Conservation (phyloP, 1,140 invertebrate species). For the Harpegnathos saltator region DNA sequence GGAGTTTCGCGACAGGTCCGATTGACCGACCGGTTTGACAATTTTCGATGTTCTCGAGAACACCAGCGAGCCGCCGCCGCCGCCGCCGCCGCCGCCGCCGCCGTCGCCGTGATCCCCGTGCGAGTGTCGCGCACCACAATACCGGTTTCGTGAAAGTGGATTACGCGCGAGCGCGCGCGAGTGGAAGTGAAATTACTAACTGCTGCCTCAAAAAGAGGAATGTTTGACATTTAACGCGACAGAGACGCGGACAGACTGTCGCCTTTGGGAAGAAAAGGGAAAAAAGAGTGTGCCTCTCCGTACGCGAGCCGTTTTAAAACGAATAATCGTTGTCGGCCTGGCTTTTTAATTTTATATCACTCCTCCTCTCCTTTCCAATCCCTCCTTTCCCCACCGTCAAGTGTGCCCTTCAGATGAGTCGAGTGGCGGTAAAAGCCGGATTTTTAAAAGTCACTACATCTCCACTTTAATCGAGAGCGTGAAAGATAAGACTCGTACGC, state of each 20-base stretch:
- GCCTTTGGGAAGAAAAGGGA: constrained; percentile 4
- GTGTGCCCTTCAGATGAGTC: too few relatives aligned
- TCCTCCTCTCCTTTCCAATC: not conserved
- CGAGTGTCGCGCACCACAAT: constrained; percentile 14
- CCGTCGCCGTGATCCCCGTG: not conserved
- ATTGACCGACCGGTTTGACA: constrained; percentile 39
- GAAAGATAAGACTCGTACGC: too few relatives aligned
- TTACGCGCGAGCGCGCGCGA: constrained; percentile 26
- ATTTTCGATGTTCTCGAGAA: constrained; percentile 20
- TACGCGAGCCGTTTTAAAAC: not conserved
- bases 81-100: too few relatives aligned
- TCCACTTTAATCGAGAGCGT: constrained; percentile 1
- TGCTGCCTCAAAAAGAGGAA: constrained; percentile 38
- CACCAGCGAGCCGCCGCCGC: too few relatives aligned
- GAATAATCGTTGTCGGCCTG: constrained; percentile 4
- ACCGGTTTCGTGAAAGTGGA: constrained; percentile 61
- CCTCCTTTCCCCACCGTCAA: too few relatives aligned
- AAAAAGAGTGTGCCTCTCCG: constrained; percentile 3
- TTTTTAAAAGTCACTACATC: constrained; percentile 8
- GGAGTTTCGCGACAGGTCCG: constrained; percentile 16
- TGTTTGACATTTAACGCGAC: constrained; percentile 48
- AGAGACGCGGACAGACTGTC: not conserved
- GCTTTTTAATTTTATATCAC: constrained; percentile 48
- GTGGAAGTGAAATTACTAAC: constrained; percentile 59
- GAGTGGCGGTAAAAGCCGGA: not conserved